Percentiles rank a stretch among this genome's conserved stretches.
phyloP scores from a whole-genome alignment of 1,140 invertebrate species.

The Drosophila micromelanica region DNA sequence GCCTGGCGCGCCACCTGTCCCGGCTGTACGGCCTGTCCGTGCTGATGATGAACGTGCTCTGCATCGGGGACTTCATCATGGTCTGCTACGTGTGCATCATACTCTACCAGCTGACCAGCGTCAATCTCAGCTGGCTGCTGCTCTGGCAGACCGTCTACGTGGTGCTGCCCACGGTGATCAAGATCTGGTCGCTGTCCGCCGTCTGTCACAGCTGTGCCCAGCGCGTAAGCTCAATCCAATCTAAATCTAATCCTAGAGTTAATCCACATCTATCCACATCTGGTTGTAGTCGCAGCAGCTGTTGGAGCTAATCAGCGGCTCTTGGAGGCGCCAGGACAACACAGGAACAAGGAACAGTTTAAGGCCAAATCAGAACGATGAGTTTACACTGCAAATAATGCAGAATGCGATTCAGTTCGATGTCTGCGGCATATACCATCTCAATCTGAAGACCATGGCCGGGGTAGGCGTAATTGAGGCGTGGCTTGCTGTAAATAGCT shows the following conservation, averaged over 20 bases:
- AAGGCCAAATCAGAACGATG: constrained; percentile 32
- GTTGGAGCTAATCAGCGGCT: constrained; percentile 7
- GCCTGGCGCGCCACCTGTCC: constrained; percentile 38
- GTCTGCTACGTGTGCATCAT: constrained; percentile 58
- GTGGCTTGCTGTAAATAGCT: neutral
- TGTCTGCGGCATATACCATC: constrained; percentile 63
- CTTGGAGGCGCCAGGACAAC: constrained; percentile 6
- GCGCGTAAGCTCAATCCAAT: too few species aligned
- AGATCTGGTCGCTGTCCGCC: constrained; percentile 56
- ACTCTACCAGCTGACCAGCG: constrained; percentile 15
- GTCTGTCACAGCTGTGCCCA: constrained; percentile 44
- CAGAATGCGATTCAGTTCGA: constrained; percentile 64
- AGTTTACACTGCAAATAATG: constrained; percentile 63
- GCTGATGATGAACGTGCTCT: constrained; percentile 62
- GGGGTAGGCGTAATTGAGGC: constrained; percentile 21
- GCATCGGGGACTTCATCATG: constrained; percentile 61
- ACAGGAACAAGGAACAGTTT: neutral
- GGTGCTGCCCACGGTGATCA: constrained; percentile 48
- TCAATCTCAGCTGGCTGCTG: constrained; percentile 25
- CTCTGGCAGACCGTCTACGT: constrained; percentile 38
- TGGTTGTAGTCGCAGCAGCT: constrained; percentile 15
- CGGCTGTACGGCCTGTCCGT: constrained; percentile 50
- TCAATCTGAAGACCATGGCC: constrained; percentile 56
- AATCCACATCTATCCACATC: too few species aligned
- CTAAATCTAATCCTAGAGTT: neutral